Percentiles rank a stretch among this genome's conserved stretches.
Conservation (phyloP, 1,140 invertebrate genomes). For the Aphelenchoides besseyi region DNA sequence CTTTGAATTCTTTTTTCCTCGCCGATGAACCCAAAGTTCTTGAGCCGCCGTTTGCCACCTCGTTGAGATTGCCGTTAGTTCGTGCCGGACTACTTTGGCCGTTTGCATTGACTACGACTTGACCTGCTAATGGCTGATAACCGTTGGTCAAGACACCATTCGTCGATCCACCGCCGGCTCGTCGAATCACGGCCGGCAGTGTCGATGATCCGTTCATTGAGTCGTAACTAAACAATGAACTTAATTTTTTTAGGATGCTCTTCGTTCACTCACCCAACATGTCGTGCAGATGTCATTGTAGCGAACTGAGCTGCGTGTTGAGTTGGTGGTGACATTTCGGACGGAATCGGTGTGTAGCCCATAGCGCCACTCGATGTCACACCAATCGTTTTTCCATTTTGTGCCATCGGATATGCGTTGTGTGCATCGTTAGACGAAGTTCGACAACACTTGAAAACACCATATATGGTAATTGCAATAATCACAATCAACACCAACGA, state of each 20-base stretch:
- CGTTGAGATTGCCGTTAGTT: constrained; percentile 17
- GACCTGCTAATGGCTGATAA: constrained; percentile 43
- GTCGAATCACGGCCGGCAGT: constrained; percentile 5
- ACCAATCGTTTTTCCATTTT: constrained; percentile 20
- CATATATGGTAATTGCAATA: constrained; percentile 46
- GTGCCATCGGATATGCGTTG: constrained; percentile 43
- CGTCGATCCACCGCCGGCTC: background rate
- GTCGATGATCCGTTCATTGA: constrained; percentile 18
- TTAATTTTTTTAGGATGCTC: background rate
- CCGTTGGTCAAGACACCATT: constrained; percentile 29
- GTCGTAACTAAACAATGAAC: constrained; percentile 12
- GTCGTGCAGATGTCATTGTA: constrained; percentile 6
- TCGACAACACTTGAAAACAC: constrained; percentile 44
- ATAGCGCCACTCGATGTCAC: constrained; percentile 11
- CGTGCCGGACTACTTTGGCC: constrained; percentile 14
- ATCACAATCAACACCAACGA: constrained; percentile 43
- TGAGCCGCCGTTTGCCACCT: constrained; percentile 18
- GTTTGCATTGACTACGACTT: constrained; percentile 10
- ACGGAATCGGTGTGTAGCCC: constrained; percentile 48
- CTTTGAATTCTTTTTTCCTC: constrained; percentile 55
- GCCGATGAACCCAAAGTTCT: constrained; percentile 19
- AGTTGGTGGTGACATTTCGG: constrained; percentile 44
- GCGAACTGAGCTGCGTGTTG: background rate
- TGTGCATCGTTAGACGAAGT: constrained; percentile 19
- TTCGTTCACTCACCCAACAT: background rate